Conservation (phyloP, 2,888 invertebrate species). For the Pseudanteris insignis region DNA sequence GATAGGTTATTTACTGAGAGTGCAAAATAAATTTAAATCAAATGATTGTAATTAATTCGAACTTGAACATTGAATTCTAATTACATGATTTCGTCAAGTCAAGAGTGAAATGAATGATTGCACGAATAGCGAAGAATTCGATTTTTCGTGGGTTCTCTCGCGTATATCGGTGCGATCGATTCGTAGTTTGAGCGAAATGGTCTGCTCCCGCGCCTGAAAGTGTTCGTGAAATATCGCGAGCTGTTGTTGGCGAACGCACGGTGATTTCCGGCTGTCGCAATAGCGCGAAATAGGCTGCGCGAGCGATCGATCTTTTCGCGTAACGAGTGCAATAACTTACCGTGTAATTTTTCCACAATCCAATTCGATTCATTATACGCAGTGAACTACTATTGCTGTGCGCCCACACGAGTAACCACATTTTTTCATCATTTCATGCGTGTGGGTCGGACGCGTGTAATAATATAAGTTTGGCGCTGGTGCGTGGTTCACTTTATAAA, state of each 20-base stretch:
- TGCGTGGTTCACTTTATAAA: conserved; percentile 22
- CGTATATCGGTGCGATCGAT: conserved; percentile 31
- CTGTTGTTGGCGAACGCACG: conserved; percentile 43
- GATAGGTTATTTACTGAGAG: too few relatives aligned
- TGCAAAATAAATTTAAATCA: too few relatives aligned
- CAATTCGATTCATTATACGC: conserved; percentile 35
- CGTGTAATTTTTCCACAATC: conserved; percentile 36
- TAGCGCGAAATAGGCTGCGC: conserved; percentile 33
- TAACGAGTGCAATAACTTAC: conserved; percentile 43
- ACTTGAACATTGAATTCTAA: too few relatives aligned
- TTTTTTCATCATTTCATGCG: conserved; percentile 4
- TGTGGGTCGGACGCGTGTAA: conserved; percentile 24
- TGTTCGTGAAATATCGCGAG: conserved; percentile 39
- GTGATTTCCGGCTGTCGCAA: conserved; percentile 41
- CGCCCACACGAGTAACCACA: conserved; percentile 11
- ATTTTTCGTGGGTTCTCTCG: conserved; percentile 25
- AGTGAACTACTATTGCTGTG: conserved; percentile 12
- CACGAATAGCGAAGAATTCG: conserved; percentile 15
- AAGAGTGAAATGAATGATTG: conserved; percentile 3
- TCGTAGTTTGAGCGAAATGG: conserved; percentile 23
- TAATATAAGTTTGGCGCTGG: conserved; percentile 5
- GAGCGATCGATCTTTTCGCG: conserved; percentile 37
- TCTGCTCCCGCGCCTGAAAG: conserved; percentile 37
- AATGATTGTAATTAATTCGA: too few relatives aligned
- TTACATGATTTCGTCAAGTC: too few relatives aligned